Conservation (phyloP, 2,113 vertebrate genomes). For the Mobula birostris region DNA sequence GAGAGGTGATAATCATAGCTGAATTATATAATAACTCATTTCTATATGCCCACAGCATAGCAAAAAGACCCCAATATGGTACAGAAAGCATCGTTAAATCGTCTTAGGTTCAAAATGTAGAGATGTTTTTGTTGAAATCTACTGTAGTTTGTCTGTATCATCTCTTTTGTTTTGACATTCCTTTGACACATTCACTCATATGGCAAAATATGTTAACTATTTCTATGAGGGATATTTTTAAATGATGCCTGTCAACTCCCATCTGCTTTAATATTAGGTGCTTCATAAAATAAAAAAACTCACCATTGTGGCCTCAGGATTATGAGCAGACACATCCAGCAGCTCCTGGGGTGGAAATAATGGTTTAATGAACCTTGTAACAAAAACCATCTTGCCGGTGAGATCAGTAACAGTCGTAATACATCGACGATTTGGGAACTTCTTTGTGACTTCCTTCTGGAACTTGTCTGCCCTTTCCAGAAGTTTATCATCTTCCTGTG, state of each 20-base stretch:
- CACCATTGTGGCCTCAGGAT: conserved; percentile 66
- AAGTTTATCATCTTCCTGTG: conserved; percentile 79
- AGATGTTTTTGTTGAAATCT: background rate
- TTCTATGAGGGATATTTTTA: background rate
- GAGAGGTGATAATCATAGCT: background rate
- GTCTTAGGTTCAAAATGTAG: background rate
- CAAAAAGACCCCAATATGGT: too few relatives aligned
- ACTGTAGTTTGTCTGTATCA: background rate
- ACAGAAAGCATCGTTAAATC: too few relatives aligned
- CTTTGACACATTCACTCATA: background rate
- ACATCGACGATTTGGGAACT: conserved; percentile 73
- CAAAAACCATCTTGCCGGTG: conserved; percentile 78
- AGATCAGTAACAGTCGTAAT: conserved; percentile 78
- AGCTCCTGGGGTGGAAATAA: conserved; percentile 81
- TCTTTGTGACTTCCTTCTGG: conserved; percentile 62
- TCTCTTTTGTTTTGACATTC: too few relatives aligned
- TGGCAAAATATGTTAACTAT: background rate
- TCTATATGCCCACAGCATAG: too few relatives aligned
- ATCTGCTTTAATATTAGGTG: background rate
- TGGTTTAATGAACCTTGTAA: conserved; percentile 78
- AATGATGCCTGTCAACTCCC: background rate
- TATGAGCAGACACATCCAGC: conserved; percentile 56
- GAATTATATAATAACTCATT: background rate
- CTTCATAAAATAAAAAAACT: conserved; percentile 44
- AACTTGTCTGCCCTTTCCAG: conserved; percentile 76